phyloP scores from a whole-genome alignment of 2,888 invertebrate genomes.

The Acleris sparsana region DNA sequence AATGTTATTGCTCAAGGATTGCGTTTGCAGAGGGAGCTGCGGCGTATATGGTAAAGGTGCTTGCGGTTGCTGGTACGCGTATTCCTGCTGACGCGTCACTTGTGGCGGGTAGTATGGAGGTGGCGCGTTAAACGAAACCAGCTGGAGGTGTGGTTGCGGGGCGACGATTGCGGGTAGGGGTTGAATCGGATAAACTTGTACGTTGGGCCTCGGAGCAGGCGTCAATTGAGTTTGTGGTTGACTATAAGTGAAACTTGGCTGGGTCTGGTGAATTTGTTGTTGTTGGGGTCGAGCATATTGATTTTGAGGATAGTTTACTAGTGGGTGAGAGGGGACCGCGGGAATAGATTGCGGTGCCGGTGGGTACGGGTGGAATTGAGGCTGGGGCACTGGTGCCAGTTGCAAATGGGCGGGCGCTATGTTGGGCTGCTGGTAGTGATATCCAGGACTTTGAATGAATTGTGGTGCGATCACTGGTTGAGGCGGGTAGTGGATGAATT shows the following conservation, averaged over 20 bases:
- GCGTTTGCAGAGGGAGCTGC: slow-evolving; percentile 52
- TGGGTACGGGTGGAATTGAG: slow-evolving; percentile 28
- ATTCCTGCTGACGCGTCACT: slow-evolving; percentile 40
- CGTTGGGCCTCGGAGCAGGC: not conserved
- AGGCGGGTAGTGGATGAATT: slow-evolving; percentile 42
- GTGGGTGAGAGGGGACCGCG: not conserved
- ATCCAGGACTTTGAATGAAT: slow-evolving; percentile 47
- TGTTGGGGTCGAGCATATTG: slow-evolving; percentile 20
- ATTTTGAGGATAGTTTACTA: slow-evolving; percentile 1
- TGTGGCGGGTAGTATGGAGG: slow-evolving; percentile 34
- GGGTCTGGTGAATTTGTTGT: slow-evolving; percentile 23
- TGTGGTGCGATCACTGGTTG: slow-evolving; percentile 43
- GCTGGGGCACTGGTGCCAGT: slow-evolving; percentile 34
- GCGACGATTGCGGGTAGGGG: slow-evolving; percentile 19
- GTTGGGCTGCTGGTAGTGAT: slow-evolving; percentile 55
- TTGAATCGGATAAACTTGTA: slow-evolving; percentile 22
- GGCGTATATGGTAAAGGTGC: slow-evolving; percentile 35
- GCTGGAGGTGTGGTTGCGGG: slow-evolving; percentile 35
- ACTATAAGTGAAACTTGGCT: slow-evolving; percentile 26
- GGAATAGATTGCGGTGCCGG: slow-evolving; percentile 29
- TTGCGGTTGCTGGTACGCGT: slow-evolving; percentile 47
- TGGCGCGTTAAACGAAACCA: slow-evolving; percentile 26
- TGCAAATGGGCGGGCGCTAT: slow-evolving; percentile 46
- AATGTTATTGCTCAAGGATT: slow-evolving; percentile 44
- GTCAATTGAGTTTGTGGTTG: slow-evolving; percentile 16